phyloP scores from a whole-genome alignment of 2,888 invertebrate genomes.

The Xylota segnis region DNA sequence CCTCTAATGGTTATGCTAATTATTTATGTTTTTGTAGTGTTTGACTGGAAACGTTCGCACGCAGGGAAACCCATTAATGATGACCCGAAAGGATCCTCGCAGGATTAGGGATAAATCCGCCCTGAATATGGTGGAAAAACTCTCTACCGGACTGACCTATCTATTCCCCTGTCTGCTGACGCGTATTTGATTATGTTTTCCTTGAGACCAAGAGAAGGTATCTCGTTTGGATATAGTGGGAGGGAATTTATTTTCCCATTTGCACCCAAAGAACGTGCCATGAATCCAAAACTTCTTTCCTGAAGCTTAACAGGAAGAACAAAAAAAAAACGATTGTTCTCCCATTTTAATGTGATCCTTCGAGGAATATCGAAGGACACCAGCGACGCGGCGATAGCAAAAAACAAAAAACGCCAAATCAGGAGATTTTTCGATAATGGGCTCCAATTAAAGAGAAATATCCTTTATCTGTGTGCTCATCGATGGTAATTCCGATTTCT shows the following conservation, averaged over 20 bases:
- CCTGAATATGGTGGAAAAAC: slow-evolving; percentile 5
- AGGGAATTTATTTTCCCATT: slow-evolving; percentile 41
- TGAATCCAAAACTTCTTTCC: slow-evolving; percentile 41
- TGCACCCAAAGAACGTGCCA: slow-evolving; percentile 43
- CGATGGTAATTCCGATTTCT: slow-evolving; percentile 23
- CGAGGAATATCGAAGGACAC: not conserved
- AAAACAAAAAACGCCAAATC: slow-evolving; percentile 17
- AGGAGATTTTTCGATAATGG: slow-evolving; percentile 29
- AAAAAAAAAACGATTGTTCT: not conserved
- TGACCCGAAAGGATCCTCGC: slow-evolving; percentile 4
- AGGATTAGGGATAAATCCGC: slow-evolving; percentile 17
- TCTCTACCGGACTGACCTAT: not conserved
- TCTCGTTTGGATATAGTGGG: not conserved
- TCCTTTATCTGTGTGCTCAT: slow-evolving; percentile 29
- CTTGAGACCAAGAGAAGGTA: not conserved
- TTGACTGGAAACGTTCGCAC: slow-evolving; percentile 7
- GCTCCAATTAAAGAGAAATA: slow-evolving; percentile 45
- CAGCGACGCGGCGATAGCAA: too few relatives aligned
- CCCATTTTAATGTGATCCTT: not conserved
- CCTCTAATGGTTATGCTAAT: slow-evolving; percentile 7
- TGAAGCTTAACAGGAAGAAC: slow-evolving; percentile 3
- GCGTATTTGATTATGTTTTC: slow-evolving; percentile 25
- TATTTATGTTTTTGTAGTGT: not conserved
- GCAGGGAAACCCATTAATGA: not conserved
- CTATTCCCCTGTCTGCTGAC: not conserved